Evolutionary conservation across 2,113 vertebrate species (phyloP).

Genomic region (Seriola rivoliana): DNA sequence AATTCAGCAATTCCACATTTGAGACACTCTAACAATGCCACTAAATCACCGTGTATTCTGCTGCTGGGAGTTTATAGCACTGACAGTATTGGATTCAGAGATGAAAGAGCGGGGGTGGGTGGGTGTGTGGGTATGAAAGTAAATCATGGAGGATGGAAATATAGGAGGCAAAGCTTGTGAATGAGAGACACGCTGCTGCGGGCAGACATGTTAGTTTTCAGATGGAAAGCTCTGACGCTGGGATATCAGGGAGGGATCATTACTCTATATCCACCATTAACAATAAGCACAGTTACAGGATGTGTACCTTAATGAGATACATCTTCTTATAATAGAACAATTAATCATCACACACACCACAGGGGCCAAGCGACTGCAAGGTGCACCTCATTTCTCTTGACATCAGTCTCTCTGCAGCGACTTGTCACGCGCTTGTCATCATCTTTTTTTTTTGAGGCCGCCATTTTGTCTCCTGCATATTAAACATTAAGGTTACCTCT

Average conservation of each 20-base stretch:
- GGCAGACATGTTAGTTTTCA: slow-evolving; percentile 54
- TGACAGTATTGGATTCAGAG: slow-evolving; percentile 62
- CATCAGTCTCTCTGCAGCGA: slow-evolving; percentile 9
- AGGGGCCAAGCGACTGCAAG: slow-evolving; percentile 7
- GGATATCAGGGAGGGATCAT: slow-evolving; percentile 30
- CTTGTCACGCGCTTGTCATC: slow-evolving; percentile 5
- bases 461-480: slow-evolving; percentile 33
- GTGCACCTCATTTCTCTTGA: slow-evolving; percentile 26
- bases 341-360: slow-evolving; percentile 48
- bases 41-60: slow-evolving; percentile 63
- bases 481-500: slow-evolving; percentile 43
- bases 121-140: slow-evolving; percentile 50
- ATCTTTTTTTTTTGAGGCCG: neutral
- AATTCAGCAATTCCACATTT: slow-evolving; percentile 59
- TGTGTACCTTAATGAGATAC: slow-evolving; percentile 44
- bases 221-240: slow-evolving; percentile 37
- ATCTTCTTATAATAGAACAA: slow-evolving; percentile 32
- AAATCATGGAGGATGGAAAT: slow-evolving; percentile 62
- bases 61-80: slow-evolving; percentile 64
- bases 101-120: slow-evolving; percentile 57
- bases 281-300: slow-evolving; percentile 35
- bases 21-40: slow-evolving; percentile 63
- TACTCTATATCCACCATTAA: slow-evolving; percentile 24
- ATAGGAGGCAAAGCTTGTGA: slow-evolving; percentile 44
- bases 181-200: slow-evolving; percentile 48